Evolutionary conservation across 2,797 vertebrate genomes (phyloP).

Genomic region (Enteromius thamalakanensis): DNA sequence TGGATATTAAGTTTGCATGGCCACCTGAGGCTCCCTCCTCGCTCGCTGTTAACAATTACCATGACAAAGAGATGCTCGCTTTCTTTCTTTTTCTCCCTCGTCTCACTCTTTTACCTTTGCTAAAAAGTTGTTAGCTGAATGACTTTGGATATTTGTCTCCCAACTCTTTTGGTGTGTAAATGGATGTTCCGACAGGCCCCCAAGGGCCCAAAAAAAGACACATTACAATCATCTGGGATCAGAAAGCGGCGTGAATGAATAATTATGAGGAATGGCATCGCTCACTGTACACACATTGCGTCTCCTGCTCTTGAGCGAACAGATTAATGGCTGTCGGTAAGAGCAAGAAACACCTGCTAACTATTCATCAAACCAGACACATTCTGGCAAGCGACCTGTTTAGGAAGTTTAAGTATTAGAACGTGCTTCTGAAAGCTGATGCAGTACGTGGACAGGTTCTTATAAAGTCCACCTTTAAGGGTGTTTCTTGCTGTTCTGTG

Average conservation of each 20-base stretch:
- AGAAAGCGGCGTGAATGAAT: conserved; percentile 58
- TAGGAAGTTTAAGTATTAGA: conserved; percentile 51
- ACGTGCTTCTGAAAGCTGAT: conserved; percentile 19
- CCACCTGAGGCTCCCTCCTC: conserved; percentile 54
- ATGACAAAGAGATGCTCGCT: conserved; percentile 45
- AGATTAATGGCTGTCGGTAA: conserved; percentile 64
- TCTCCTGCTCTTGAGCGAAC: conserved; percentile 53
- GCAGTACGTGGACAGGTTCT: not conserved
- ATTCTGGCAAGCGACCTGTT: conserved; percentile 56
- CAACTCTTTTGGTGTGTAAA: conserved; percentile 56
- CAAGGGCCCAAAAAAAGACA: conserved; percentile 52
- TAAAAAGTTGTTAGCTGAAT: conserved; percentile 54
- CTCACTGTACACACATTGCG: conserved; percentile 60
- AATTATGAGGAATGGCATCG: conserved; percentile 64
- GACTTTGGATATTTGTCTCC: conserved; percentile 59
- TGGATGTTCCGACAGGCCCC: conserved; percentile 50
- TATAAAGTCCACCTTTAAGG: conserved; percentile 9
- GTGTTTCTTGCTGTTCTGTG: conserved; percentile 2
- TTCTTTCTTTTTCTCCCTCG: conserved; percentile 13
- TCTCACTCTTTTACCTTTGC: conserved; percentile 44
- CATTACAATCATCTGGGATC: conserved; percentile 56
- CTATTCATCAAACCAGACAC: conserved; percentile 63
- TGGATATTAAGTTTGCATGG: conserved; percentile 55
- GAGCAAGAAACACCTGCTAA: conserved; percentile 67
- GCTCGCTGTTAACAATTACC: conserved; percentile 40